Percentiles rank a stretch among this genome's conserved stretches.
phyloP scores from a whole-genome alignment of 2,888 invertebrate species.

The Ganaspis brasiliensis region DNA sequence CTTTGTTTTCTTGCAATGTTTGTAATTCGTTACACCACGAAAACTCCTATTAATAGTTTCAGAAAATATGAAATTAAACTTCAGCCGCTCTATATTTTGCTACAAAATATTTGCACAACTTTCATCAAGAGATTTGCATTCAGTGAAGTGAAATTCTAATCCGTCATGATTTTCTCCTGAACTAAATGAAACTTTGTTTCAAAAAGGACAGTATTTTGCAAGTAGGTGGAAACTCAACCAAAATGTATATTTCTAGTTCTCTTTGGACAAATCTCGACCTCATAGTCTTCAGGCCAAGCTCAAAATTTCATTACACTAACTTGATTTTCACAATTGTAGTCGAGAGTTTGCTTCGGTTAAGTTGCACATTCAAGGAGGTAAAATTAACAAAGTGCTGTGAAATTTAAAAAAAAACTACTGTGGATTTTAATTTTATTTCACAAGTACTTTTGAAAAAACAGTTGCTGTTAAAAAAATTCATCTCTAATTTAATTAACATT shows the following conservation, averaged over 20 bases:
- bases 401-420: background rate
- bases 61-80: background rate
- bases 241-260: slow-evolving; percentile 53
- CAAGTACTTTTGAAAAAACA: no score
- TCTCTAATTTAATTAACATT: no score
- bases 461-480: no score
- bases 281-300: slow-evolving; percentile 21
- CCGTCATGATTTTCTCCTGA: background rate
- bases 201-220: slow-evolving; percentile 44
- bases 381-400: slow-evolving; percentile 19
- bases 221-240: slow-evolving; percentile 52
- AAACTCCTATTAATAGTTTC: slow-evolving; percentile 1
- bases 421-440: background rate
- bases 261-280: slow-evolving; percentile 43
- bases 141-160: background rate
- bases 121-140: slow-evolving; percentile 24
- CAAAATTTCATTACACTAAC: slow-evolving; percentile 53
- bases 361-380: slow-evolving; percentile 9
- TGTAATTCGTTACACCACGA: no score
- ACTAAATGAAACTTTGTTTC: slow-evolving; percentile 34
- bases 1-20: no score
- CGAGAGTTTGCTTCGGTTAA: slow-evolving; percentile 44
- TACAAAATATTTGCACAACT: background rate
- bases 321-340: slow-evolving; percentile 50
- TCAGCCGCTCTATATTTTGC: background rate